A percentile compares a stretch with the other conserved stretches of the same genome.
Conservation (phyloP, 2,888 invertebrate species). For the Thymelicus sylvestris region DNA sequence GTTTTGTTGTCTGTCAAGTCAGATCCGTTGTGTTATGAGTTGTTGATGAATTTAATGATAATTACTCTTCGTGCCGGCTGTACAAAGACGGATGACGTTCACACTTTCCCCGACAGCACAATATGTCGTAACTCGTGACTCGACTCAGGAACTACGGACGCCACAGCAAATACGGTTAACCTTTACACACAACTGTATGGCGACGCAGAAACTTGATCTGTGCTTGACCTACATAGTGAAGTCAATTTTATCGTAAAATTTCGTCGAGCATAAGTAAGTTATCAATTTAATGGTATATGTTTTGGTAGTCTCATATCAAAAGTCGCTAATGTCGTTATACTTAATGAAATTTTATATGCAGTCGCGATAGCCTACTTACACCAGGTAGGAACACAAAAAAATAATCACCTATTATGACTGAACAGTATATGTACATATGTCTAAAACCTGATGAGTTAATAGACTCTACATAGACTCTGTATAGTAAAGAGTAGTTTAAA, state of each 20-base stretch:
- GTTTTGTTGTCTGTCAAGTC: neutral
- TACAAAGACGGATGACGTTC: neutral
- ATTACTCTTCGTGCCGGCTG: conserved; percentile 1
- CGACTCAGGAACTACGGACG: neutral
- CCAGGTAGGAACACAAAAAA: too few species aligned
- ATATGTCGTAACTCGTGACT: conserved; percentile 16
- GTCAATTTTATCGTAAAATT: neutral
- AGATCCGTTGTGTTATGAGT: neutral
- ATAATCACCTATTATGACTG: too few species aligned
- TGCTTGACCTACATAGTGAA: conserved; percentile 8
- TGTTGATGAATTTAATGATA: conserved; percentile 5
- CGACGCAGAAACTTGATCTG: neutral
- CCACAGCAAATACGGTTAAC: conserved; percentile 17
- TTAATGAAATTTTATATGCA: too few species aligned
- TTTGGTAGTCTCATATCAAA: too few species aligned
- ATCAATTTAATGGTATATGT: too few species aligned
- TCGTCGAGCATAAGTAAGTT: too few species aligned
- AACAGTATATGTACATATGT: too few species aligned
- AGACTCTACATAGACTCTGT: too few species aligned
- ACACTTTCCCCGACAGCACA: conserved; percentile 5
- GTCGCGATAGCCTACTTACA: too few species aligned
- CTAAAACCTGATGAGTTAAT: too few species aligned
- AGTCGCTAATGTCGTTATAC: too few species aligned
- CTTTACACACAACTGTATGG: conserved; percentile 13
- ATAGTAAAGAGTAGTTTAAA: too few species aligned